Evolutionary conservation across 2,113 vertebrate genomes (phyloP).

Genomic region (Psophia crepitans): DNA sequence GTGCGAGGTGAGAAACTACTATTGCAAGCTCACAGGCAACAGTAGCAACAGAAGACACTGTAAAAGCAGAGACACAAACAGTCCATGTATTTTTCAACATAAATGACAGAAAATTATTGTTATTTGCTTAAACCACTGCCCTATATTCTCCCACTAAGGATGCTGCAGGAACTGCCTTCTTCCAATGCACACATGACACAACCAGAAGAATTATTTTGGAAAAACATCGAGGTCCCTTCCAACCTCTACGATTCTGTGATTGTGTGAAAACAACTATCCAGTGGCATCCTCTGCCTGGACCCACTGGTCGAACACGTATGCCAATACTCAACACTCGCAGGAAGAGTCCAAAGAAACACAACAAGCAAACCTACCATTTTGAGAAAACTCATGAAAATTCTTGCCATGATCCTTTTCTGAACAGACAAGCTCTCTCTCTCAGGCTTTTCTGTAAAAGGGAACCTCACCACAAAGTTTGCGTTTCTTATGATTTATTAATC

Average conservation of each 20-base stretch:
- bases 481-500: neutral
- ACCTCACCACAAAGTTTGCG: neutral
- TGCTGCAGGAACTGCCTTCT: neutral
- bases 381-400: neutral
- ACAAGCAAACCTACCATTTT: neutral
- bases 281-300: neutral
- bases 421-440: neutral
- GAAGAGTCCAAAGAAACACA: neutral
- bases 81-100: neutral
- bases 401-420: neutral
- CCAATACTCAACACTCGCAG: neutral
- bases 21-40: neutral
- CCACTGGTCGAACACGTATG: accelerated
- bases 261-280: neutral
- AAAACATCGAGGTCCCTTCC: too few species aligned
- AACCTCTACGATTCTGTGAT: too few species aligned
- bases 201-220: neutral
- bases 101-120: neutral
- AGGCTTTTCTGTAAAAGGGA: neutral
- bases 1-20: neutral
- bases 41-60: neutral
- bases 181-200: neutral
- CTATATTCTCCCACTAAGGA: neutral
- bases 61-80: neutral
- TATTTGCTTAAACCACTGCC: neutral